These are phyloP conservation scores for Xylocampa areola DNA, from an alignment of 2,888 invertebrate genomes.

Conservation along the genomic window DNA sequence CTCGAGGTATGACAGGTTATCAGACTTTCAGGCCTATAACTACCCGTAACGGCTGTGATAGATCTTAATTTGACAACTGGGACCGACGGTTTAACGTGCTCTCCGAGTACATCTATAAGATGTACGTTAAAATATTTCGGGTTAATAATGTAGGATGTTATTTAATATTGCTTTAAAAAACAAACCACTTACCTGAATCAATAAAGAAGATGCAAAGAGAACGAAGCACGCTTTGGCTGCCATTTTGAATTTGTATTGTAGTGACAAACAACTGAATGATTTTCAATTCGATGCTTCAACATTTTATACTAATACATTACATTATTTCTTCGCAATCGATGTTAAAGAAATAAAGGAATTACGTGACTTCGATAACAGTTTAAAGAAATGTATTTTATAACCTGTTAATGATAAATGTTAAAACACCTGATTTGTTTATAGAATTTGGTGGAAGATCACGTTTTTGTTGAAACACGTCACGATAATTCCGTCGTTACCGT, in stretches of 20 bases:
- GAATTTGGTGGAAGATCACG: conserved; percentile 14
- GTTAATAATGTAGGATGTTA: too few relatives aligned
- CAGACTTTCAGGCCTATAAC: too few relatives aligned
- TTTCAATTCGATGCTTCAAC: not conserved
- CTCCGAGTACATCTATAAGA: too few relatives aligned
- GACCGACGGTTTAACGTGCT: too few relatives aligned
- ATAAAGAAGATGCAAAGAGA: conserved; percentile 31
- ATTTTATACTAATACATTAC: conserved; percentile 47
- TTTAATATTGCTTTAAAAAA: too few relatives aligned
- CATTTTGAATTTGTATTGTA: conserved; percentile 23
- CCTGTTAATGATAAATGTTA: conserved; percentile 1
- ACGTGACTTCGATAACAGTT: conserved; percentile 15
- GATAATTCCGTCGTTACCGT: too few relatives aligned
- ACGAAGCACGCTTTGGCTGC: conserved; percentile 32
- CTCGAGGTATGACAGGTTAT: too few relatives aligned
- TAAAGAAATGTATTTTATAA: conserved; percentile 4
- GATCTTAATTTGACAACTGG: too few relatives aligned
- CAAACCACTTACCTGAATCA: conserved; percentile 32
- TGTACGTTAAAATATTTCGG: too few relatives aligned
- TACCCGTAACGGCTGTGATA: too few relatives aligned
- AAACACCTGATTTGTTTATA: not conserved
- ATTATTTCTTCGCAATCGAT: conserved; percentile 28
- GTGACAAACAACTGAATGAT: conserved; percentile 38
- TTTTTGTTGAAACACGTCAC: conserved; percentile 2
- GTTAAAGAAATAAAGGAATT: conserved; percentile 17